These are phyloP conservation scores for Gallinago nigripennis DNA, from an alignment of 2,797 vertebrate species.

Conservation along the genomic window DNA sequence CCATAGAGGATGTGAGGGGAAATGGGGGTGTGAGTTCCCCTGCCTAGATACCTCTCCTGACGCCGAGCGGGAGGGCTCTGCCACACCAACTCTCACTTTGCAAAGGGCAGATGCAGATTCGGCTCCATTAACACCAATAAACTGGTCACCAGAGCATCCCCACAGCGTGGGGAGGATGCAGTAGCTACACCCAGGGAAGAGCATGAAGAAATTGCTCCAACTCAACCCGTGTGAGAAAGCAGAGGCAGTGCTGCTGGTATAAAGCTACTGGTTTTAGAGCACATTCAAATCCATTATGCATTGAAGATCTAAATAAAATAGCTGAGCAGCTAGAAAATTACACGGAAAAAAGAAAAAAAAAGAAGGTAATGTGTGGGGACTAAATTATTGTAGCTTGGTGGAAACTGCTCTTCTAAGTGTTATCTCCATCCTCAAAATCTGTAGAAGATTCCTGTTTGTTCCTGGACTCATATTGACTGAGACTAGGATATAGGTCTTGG, in stretches of 20 bases:
- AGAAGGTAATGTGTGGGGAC: background rate
- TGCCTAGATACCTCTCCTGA: background rate
- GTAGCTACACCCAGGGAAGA: background rate
- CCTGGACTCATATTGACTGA: background rate
- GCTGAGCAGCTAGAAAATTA: background rate
- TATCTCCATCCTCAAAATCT: background rate
- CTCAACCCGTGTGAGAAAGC: background rate
- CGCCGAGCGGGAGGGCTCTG: rapidly evolving
- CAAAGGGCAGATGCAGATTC: background rate
- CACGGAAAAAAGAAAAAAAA: background rate
- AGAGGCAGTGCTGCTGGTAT: background rate
- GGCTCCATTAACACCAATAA: background rate
- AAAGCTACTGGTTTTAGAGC: background rate
- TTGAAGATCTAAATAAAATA: background rate
- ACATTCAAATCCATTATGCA: background rate
- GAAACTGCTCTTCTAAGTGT: background rate
- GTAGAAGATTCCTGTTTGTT: background rate
- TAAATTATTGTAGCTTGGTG: background rate
- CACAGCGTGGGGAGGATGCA: background rate
- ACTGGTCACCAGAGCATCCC: background rate
- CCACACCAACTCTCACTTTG: background rate
- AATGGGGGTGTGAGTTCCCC: background rate
- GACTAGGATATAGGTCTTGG: constrained; percentile 18
- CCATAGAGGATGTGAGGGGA: background rate
- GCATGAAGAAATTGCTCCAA: background rate